Evolutionary conservation across 2,797 vertebrate species (phyloP).

Genomic region (Eulemur albifrons): DNA sequence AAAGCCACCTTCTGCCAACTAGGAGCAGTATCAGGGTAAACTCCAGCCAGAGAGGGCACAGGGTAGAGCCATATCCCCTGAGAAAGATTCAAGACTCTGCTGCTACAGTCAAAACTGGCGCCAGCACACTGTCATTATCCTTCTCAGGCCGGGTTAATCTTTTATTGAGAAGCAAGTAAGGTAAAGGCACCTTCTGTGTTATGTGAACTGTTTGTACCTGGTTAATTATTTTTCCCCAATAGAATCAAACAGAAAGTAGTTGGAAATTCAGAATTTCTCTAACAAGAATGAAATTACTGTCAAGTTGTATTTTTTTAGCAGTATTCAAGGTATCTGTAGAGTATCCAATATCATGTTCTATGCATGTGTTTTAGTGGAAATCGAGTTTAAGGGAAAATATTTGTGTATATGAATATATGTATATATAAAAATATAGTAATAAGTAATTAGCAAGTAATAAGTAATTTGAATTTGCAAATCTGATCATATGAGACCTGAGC

Average conservation of each 20-base stretch:
- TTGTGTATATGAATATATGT: not conserved
- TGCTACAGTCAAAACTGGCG: not conserved
- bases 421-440: not conserved
- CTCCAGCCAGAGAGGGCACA: not conserved
- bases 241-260: not conserved
- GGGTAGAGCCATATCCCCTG: rapidly evolving
- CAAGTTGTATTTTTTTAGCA: not conserved
- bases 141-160: not conserved
- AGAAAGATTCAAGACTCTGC: not conserved
- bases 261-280: not conserved
- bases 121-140: rapidly evolving
- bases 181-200: not conserved
- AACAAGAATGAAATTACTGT: not conserved
- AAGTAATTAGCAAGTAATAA: not conserved
- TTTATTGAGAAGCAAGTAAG: not conserved
- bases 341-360: not conserved
- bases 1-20: not conserved
- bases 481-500: not conserved
- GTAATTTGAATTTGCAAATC: not conserved
- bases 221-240: not conserved
- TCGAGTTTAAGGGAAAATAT: not conserved
- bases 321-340: not conserved
- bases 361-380: not conserved
- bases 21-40: not conserved
- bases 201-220: not conserved